These are phyloP conservation scores for Zosterops japonicus DNA, from an alignment of 2,113 vertebrate species.

Conservation along the genomic window DNA sequence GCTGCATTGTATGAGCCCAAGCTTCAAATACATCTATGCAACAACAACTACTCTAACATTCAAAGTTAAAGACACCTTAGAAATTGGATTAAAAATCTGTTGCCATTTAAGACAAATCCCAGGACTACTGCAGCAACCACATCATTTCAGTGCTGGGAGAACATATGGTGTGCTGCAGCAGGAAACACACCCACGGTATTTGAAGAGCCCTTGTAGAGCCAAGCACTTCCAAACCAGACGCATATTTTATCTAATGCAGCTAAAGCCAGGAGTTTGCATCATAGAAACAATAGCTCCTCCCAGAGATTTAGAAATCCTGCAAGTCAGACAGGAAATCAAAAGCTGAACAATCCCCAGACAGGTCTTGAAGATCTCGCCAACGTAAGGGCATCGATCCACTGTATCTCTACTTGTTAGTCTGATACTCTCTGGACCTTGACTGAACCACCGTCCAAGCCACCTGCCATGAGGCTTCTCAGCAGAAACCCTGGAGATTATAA, in stretches of 20 bases:
- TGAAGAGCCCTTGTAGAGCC: conserved; percentile 1
- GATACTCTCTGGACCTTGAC: neutral
- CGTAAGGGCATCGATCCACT: neutral
- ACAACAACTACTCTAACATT: neutral
- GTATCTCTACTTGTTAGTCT: neutral
- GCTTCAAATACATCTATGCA: neutral
- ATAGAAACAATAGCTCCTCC: conserved; percentile 19
- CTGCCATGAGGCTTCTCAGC: neutral
- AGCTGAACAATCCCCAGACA: neutral
- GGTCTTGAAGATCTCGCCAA: neutral
- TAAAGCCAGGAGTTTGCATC: conserved; percentile 10
- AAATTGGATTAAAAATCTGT: neutral
- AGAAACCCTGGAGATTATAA: neutral
- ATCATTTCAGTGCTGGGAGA: neutral
- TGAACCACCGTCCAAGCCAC: neutral
- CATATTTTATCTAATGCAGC: neutral
- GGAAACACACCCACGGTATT: neutral
- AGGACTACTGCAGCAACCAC: neutral
- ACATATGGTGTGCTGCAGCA: conserved; percentile 8
- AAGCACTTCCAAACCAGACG: neutral
- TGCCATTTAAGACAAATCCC: neutral
- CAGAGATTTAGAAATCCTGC: conserved; percentile 28
- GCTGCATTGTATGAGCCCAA: neutral
- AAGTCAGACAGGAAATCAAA: conserved; percentile 7
- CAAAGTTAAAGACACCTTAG: neutral